phyloP scores from a whole-genome alignment of 2,888 invertebrate species.

The Scotopteryx bipunctaria region DNA sequence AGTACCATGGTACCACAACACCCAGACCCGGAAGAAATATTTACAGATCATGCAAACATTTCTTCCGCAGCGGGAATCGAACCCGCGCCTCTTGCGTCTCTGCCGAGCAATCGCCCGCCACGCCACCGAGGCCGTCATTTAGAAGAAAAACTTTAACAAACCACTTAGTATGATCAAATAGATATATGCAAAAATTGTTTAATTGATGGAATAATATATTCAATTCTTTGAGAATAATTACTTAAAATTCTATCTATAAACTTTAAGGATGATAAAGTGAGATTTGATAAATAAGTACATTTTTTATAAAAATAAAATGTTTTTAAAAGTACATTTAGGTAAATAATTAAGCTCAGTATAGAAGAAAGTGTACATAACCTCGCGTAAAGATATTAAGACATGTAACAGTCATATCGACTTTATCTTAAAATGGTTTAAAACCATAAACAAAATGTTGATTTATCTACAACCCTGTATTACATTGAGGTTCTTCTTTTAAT shows the following conservation, averaged over 20 bases:
- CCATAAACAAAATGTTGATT: conserved; percentile 40
- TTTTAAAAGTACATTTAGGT: too few relatives aligned
- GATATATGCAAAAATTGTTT: neutral
- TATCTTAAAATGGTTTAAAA: conserved; percentile 17
- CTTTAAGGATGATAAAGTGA: conserved; percentile 48
- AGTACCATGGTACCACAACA: too few relatives aligned
- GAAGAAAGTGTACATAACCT: conserved; percentile 5
- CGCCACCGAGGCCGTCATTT: too few relatives aligned
- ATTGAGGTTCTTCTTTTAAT: conserved; percentile 49
- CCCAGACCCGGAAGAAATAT: too few relatives aligned
- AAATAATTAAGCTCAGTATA: conserved; percentile 8
- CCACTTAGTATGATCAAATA: conserved; percentile 16
- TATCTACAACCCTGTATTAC: conserved; percentile 71
- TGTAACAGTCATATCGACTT: neutral
- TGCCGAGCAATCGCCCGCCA: too few relatives aligned
- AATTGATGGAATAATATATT: conserved; percentile 11
- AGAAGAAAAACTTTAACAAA: conserved; percentile 19
- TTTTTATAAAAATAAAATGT: too few relatives aligned
- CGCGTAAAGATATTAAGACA: neutral
- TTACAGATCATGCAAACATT: too few relatives aligned
- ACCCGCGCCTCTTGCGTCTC: too few relatives aligned
- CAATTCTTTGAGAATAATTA: conserved; percentile 32
- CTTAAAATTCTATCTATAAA: conserved; percentile 41
- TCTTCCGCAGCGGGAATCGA: too few relatives aligned
- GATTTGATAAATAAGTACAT: neutral